Percentiles rank a stretch among this genome's conserved stretches.
Evolutionary conservation across 2,888 invertebrate genomes (phyloP).

Genomic region (Drosophila tanythrix): DNA sequence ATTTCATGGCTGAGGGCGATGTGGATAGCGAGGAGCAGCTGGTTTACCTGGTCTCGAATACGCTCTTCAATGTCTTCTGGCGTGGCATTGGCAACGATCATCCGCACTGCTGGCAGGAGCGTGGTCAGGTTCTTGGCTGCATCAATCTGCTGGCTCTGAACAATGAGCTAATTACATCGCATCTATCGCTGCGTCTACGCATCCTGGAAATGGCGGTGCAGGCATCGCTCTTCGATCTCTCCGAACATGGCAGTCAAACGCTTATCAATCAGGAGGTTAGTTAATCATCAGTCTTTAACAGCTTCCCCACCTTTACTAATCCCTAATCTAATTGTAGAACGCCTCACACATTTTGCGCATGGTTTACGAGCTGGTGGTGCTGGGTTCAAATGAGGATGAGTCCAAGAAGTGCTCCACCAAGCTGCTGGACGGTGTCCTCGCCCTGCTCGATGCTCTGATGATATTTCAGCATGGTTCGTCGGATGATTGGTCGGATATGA

Average conservation of each 20-base stretch:
- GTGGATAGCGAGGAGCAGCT: conserved; percentile 86
- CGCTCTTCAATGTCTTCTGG: conserved; percentile 87
- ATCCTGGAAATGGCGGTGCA: conserved; percentile 87
- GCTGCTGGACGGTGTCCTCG: conserved; percentile 86
- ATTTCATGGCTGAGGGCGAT: conserved; percentile 82
- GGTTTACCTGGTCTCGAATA: conserved; percentile 86
- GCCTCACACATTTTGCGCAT: conserved; percentile 87
- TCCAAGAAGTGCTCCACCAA: conserved; percentile 86
- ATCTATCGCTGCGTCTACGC: conserved; percentile 86
- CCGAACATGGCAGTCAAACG: conserved; percentile 85
- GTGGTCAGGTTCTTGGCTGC: conserved; percentile 87
- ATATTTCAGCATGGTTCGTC: conserved; percentile 86
- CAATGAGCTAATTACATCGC: conserved; percentile 86
- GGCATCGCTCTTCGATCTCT: conserved; percentile 87
- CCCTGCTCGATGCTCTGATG: conserved; percentile 86
- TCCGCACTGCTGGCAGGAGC: conserved; percentile 87
- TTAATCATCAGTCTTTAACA: background rate
- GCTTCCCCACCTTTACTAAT: background rate
- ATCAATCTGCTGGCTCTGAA: conserved; percentile 87
- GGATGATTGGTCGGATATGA: conserved; percentile 87
- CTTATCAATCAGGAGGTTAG: conserved; percentile 85
- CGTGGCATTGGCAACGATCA: conserved; percentile 87
- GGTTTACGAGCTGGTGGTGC: conserved; percentile 87
- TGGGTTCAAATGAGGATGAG: conserved; percentile 86
- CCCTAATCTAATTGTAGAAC: conserved; percentile 80